Evolutionary conservation across 2,797 vertebrate species (phyloP).

Genomic region (Vipera latastei): DNA sequence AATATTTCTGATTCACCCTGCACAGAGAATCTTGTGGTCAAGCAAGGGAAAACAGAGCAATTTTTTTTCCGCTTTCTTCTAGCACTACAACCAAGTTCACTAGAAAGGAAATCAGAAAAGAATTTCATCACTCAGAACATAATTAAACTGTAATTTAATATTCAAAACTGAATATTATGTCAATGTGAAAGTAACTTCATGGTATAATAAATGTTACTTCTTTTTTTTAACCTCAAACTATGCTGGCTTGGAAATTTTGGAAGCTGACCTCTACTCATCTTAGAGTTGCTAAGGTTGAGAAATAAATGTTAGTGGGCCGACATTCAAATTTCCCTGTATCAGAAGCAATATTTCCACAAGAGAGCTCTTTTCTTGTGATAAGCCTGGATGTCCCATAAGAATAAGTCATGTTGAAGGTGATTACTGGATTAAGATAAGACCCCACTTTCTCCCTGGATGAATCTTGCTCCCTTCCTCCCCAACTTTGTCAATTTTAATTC

Average conservation of each 20-base stretch:
- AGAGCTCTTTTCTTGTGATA: neutral
- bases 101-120: neutral
- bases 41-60: neutral
- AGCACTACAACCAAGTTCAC: neutral
- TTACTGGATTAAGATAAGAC: neutral
- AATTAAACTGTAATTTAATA: neutral
- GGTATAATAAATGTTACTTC: neutral
- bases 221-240: neutral
- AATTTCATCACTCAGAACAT: neutral
- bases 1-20: neutral
- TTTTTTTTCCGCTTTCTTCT: neutral
- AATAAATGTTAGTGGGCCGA: neutral
- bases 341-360: neutral
- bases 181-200: neutral
- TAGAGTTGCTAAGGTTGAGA: neutral
- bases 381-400: neutral
- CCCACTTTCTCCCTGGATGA: neutral
- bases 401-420: neutral
- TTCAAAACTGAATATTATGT: neutral
- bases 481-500: neutral
- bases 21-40: neutral
- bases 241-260: neutral
- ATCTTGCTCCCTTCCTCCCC: neutral
- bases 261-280: neutral
- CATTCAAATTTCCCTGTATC: neutral